Percentiles rank a stretch among this genome's conserved stretches.
phyloP scores from a whole-genome alignment of 30 jellyfish, hydroid and myxozoan genomes.

The Hydractinia echinata region DNA sequence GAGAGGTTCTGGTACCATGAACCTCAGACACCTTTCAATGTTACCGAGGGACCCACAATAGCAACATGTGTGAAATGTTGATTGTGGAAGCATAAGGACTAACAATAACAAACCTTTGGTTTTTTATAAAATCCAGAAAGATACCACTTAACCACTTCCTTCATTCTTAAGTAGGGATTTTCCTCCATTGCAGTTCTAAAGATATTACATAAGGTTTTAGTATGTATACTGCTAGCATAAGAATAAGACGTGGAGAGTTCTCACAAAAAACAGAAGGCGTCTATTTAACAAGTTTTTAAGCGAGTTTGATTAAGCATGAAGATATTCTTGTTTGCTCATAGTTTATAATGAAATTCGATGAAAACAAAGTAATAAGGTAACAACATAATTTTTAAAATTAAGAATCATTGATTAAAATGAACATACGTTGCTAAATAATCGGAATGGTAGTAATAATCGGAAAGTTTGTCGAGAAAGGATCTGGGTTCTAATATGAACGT shows the following conservation, averaged over 20 bases:
- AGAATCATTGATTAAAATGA: background rate
- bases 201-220: background rate
- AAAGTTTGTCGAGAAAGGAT: conserved; percentile 79
- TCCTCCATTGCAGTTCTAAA: conserved; percentile 81
- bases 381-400: too few species aligned
- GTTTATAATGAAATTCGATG: too few species aligned
- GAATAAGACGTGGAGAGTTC: too few species aligned
- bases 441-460: conserved; percentile 81
- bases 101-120: conserved; percentile 67
- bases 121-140: conserved; percentile 90
- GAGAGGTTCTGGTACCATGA: background rate
- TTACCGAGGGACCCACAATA: background rate
- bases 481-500: conserved; percentile 94
- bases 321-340: too few species aligned
- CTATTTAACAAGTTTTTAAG: too few species aligned
- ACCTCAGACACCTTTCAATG: background rate
- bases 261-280: too few species aligned
- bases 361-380: too few species aligned
- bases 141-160: conserved; percentile 87
- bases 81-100: background rate
- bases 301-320: too few species aligned
- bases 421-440: conserved; percentile 69
- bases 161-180: conserved; percentile 75
- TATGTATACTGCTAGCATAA: too few species aligned
- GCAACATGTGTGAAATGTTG: background rate